Evolutionary conservation across 1,140 invertebrate species (phyloP).

Genomic region (Tribolium madens): DNA sequence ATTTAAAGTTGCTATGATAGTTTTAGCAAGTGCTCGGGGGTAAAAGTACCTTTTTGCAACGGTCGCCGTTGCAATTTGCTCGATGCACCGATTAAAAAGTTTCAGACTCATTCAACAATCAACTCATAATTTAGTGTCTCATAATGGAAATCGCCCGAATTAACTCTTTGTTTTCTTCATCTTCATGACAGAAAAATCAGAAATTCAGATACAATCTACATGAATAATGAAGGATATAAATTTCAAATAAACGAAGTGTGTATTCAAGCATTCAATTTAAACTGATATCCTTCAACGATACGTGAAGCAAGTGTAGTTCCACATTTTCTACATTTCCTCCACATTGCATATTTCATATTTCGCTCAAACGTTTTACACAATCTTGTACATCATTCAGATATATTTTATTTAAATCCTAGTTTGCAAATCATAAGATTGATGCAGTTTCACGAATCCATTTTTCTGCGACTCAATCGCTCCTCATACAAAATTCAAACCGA

Average conservation of each 20-base stretch:
- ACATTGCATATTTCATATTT: constrained; percentile 49
- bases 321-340: constrained; percentile 25
- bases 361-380: constrained; percentile 48
- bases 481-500: constrained; percentile 3
- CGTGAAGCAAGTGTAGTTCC: constrained; percentile 30
- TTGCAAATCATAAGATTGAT: constrained; percentile 43
- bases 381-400: constrained; percentile 47
- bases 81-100: constrained; percentile 26
- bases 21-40: constrained; percentile 17
- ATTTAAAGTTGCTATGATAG: constrained; percentile 33
- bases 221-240: constrained; percentile 42
- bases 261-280: constrained; percentile 43
- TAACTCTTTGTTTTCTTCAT: background rate
- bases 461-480: background rate
- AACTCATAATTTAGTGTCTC: constrained; percentile 9
- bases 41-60: constrained; percentile 21
- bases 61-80: constrained; percentile 5
- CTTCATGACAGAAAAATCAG: constrained; percentile 3
- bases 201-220: constrained; percentile 36
- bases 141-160: constrained; percentile 14
- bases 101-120: constrained; percentile 19
- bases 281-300: constrained; percentile 39
- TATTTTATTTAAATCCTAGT: constrained; percentile 50
- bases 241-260: constrained; percentile 36
- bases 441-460: constrained; percentile 31